Conservation (phyloP, 2,888 invertebrate genomes). For the Metacarcinus magister region DNA sequence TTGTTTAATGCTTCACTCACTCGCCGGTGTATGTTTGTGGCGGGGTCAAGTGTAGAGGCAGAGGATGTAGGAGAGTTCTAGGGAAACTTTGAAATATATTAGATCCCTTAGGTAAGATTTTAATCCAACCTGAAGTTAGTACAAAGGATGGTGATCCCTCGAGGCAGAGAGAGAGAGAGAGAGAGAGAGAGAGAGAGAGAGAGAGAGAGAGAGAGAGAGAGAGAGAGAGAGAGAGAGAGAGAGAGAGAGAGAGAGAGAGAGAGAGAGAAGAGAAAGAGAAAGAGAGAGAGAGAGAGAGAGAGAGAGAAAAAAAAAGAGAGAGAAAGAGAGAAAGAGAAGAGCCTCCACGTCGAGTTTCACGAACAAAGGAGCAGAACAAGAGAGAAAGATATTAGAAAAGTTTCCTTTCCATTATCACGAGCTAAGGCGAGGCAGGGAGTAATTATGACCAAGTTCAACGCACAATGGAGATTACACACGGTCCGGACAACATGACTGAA, state of each 20-base stretch:
- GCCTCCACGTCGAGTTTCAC: conserved; percentile 1
- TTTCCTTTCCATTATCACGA: conserved; percentile 29
- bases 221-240: conserved; percentile 14
- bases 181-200: conserved; percentile 27
- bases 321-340: not conserved
- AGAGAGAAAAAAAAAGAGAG: not conserved
- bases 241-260: not conserved
- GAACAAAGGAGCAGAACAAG: not conserved
- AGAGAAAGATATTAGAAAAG: conserved; percentile 43
- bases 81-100: conserved; percentile 44
- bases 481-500: not conserved
- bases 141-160: conserved; percentile 27
- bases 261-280: not conserved
- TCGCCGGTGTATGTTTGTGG: not conserved
- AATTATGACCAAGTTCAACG: conserved; percentile 21
- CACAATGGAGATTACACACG: conserved; percentile 30
- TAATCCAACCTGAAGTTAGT: conserved; percentile 21
- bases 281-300: not conserved
- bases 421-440: not conserved
- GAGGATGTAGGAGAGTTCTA: not conserved
- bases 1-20: not conserved
- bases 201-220: conserved; percentile 11
- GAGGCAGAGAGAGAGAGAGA: not conserved
- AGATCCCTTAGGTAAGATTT: conserved; percentile 30
- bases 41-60: not conserved